Evolutionary conservation across 2,797 vertebrate species (phyloP).

Genomic region (Vireo griseus): DNA sequence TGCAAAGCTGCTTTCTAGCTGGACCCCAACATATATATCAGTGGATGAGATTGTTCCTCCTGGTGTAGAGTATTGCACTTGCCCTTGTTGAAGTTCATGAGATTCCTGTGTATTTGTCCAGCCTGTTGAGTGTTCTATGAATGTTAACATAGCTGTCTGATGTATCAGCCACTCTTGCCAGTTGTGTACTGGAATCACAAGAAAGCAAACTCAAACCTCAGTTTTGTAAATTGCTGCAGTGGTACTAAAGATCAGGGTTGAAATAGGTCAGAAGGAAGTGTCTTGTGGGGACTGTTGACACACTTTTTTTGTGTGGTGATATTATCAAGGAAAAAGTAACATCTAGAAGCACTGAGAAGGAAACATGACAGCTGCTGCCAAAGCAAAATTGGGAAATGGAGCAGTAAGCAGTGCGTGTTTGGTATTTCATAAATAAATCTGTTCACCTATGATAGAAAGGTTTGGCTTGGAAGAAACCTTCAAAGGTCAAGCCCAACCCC

Average conservation of each 20-base stretch:
- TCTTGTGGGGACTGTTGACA: background rate
- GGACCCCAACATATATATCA: background rate
- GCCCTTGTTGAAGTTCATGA: background rate
- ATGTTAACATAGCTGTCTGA: background rate
- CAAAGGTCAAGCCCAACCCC: background rate
- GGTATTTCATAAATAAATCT: background rate
- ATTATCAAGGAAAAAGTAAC: background rate
- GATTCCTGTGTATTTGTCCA: background rate
- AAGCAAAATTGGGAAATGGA: background rate
- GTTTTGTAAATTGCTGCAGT: background rate
- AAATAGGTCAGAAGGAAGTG: background rate
- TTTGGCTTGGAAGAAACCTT: background rate
- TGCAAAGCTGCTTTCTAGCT: background rate
- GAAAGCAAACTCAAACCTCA: background rate
- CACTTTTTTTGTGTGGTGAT: background rate
- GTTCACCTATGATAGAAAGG: background rate
- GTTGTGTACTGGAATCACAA: background rate
- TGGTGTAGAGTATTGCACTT: background rate
- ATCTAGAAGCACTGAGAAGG: background rate
- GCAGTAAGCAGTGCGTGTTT: background rate
- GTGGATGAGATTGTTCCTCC: background rate
- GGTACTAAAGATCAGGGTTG: background rate
- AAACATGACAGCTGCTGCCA: background rate
- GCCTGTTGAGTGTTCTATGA: background rate
- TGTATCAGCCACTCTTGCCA: background rate